Evolutionary conservation across 2,113 vertebrate genomes (phyloP).

Genomic region (Platysteira castanea): DNA sequence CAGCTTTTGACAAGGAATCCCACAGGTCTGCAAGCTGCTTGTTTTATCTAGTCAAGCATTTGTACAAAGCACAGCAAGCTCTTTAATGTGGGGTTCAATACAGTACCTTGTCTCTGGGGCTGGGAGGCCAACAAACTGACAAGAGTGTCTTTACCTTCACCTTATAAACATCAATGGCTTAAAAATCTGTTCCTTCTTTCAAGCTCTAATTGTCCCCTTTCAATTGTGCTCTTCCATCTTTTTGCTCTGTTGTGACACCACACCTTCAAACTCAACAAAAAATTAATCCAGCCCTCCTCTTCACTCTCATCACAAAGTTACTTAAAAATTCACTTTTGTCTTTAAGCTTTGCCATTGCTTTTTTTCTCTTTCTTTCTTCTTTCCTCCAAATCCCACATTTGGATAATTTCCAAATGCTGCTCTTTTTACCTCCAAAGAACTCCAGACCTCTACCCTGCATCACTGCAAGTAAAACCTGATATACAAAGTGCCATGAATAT

Average conservation of each 20-base stretch:
- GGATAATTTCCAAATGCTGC: not conserved
- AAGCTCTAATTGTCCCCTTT: not conserved
- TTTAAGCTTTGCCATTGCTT: not conserved
- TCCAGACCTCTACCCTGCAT: not conserved
- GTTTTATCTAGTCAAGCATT: not conserved
- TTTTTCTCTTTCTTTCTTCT: not conserved
- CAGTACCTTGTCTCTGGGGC: not conserved
- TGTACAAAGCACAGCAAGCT: not conserved
- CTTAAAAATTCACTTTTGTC: not conserved
- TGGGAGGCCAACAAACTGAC: not conserved
- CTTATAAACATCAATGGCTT: not conserved
- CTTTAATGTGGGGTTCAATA: not conserved
- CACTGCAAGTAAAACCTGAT: not conserved
- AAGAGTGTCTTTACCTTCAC: not conserved
- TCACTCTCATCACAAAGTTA: not conserved
- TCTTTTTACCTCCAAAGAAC: not conserved
- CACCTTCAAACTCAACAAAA: not conserved
- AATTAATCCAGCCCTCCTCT: not conserved
- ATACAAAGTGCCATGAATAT: not conserved
- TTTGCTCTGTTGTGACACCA: not conserved
- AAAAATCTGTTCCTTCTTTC: not conserved
- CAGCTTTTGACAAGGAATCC: not conserved
- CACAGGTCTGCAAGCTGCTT: not conserved
- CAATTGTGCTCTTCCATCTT: not conserved
- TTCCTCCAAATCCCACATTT: not conserved